Conservation (phyloP, 1,140 invertebrate species). For the Caenorhabditis remanei region DNA sequence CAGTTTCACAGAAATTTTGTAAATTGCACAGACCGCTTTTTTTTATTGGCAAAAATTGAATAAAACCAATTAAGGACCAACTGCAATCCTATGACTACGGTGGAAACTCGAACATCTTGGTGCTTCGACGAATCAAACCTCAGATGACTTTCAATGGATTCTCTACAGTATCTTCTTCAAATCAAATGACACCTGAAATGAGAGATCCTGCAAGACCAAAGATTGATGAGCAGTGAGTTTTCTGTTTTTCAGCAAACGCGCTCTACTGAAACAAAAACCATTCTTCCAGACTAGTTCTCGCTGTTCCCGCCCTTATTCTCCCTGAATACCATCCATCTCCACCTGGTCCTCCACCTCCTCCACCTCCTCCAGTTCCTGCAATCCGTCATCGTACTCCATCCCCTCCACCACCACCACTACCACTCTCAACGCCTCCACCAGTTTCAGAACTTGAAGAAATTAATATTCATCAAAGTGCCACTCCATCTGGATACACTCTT, state of each 20-base stretch:
- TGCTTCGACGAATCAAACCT: constrained; percentile 7
- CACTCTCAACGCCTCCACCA: constrained; percentile 2
- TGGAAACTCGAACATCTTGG: constrained; percentile 35
- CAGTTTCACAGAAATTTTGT: no score
- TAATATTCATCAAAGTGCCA: constrained; percentile 21
- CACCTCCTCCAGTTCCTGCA: not conserved
- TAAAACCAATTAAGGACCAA: not conserved
- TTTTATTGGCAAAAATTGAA: not conserved
- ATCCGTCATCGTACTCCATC: constrained; percentile 4
- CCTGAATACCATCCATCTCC: constrained; percentile 27
- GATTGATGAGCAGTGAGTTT: constrained; percentile 40
- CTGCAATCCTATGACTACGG: constrained; percentile 38
- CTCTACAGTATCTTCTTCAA: not conserved
- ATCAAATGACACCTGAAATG: not conserved
- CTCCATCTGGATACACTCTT: not conserved
- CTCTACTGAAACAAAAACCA: not conserved
- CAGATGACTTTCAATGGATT: constrained; percentile 47
- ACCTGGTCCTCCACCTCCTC: not conserved
- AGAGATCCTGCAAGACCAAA: not conserved
- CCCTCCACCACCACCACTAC: constrained; percentile 7
- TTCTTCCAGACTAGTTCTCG: not conserved
- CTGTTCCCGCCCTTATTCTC: constrained; percentile 2
- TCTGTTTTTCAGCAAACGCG: no score
- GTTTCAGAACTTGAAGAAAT: constrained; percentile 35
- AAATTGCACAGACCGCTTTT: not conserved